Conservation (phyloP, 2,797 vertebrate genomes). For the Crocidura indochinensis region DNA sequence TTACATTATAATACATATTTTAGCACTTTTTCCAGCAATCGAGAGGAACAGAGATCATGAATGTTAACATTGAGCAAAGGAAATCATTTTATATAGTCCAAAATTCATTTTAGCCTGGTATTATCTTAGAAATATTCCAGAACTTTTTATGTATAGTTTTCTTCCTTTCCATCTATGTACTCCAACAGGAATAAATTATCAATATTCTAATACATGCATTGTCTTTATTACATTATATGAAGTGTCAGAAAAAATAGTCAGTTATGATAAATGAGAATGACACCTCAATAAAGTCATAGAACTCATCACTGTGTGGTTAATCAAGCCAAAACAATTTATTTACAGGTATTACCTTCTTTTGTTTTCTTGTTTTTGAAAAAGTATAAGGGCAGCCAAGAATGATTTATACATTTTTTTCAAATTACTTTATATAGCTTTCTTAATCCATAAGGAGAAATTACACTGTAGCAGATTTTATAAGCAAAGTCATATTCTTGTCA, state of each 20-base stretch:
- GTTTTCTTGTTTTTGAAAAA: constrained; percentile 71
- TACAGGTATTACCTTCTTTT: constrained; percentile 4
- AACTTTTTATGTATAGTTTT: not conserved
- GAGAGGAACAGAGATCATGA: not conserved
- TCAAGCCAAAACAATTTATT: constrained; percentile 57
- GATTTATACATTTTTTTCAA: constrained; percentile 84
- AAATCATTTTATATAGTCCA: constrained; percentile 5
- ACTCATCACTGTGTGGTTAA: constrained; percentile 42
- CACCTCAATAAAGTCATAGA: constrained; percentile 41
- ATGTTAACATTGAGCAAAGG: not conserved
- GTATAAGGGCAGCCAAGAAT: constrained; percentile 59
- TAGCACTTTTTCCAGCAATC: not conserved
- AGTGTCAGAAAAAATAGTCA: not conserved
- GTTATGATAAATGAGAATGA: constrained; percentile 34
- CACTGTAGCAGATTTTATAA: constrained; percentile 74
- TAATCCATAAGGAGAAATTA: constrained; percentile 74
- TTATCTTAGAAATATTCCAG: not conserved
- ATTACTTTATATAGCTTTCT: constrained; percentile 82
- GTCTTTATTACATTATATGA: not conserved
- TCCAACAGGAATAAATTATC: not conserved
- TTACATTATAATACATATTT: constrained; percentile 31
- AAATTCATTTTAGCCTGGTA: not conserved
- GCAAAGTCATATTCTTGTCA: constrained; percentile 80
- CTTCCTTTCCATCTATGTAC: not conserved
- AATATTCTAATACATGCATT: not conserved